Evolutionary conservation across 2,113 vertebrate genomes (phyloP).

Genomic region (Martes martes): DNA sequence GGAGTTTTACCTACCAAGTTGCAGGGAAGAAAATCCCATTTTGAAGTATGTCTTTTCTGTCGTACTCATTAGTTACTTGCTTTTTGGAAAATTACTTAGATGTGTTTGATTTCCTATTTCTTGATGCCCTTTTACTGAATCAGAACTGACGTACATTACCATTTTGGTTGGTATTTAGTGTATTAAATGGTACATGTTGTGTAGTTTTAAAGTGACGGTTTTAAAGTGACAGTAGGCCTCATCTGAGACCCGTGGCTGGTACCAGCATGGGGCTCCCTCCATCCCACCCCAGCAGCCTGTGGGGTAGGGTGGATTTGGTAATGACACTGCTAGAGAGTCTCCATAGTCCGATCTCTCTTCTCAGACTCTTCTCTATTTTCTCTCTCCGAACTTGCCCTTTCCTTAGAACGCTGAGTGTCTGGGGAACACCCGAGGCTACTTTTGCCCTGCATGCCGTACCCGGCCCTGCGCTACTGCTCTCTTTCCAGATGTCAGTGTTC

Average conservation of each 20-base stretch:
- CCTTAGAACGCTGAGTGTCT: background rate
- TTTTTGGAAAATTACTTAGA: background rate
- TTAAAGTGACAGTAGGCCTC: background rate
- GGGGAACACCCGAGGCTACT: background rate
- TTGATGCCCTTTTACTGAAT: background rate
- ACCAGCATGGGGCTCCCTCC: fast-evolving
- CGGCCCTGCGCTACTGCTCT: background rate
- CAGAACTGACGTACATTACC: background rate
- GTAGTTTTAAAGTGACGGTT: background rate
- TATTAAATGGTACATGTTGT: background rate
- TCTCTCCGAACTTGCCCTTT: background rate
- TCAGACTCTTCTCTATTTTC: background rate
- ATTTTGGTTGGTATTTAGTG: background rate
- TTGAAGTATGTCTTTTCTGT: constrained; percentile 13
- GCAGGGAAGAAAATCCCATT: background rate
- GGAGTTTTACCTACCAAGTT: background rate
- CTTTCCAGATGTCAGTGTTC: background rate
- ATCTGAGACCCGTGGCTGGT: background rate
- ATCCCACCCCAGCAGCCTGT: too few species aligned
- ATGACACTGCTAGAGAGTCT: fast-evolving
- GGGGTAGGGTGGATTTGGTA: too few species aligned
- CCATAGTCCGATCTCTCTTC: fast-evolving
- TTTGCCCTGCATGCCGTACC: background rate
- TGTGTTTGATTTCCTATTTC: constrained; percentile 33
- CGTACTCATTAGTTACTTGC: background rate